phyloP scores from a whole-genome alignment of 2,797 vertebrate species.

The Lepilemur septentrionalis region DNA sequence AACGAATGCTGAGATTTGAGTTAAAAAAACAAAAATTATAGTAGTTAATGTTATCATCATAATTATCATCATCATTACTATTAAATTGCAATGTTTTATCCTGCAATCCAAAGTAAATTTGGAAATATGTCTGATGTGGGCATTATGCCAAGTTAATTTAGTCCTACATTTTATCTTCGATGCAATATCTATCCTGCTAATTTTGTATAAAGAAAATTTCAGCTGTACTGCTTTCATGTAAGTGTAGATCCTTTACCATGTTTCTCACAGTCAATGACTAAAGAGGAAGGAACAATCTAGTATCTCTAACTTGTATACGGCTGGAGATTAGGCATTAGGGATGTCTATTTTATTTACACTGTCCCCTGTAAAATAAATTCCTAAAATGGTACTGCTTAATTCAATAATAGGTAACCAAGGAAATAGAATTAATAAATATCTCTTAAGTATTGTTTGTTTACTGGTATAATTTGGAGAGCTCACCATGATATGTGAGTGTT shows the following conservation, averaged over 20 bases:
- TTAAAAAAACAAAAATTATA: neutral
- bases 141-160: neutral
- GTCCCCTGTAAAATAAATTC: neutral
- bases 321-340: neutral
- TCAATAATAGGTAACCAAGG: neutral
- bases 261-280: neutral
- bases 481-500: neutral
- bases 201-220: neutral
- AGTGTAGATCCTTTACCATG: neutral
- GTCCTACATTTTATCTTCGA: neutral
- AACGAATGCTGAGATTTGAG: neutral
- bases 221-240: neutral
- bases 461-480: neutral
- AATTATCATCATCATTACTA: neutral
- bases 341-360: neutral
- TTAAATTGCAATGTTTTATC: neutral
- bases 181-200: neutral
- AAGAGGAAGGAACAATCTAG: neutral
- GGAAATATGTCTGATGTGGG: neutral
- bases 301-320: neutral
- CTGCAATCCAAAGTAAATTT: neutral
- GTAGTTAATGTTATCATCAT: neutral
- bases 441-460: neutral
- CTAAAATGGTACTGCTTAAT: neutral
- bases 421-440: neutral